A percentile compares a stretch with the other conserved stretches of the same genome.
Conservation (phyloP, 2,888 invertebrate genomes). For the Bellardia bayeri region DNA sequence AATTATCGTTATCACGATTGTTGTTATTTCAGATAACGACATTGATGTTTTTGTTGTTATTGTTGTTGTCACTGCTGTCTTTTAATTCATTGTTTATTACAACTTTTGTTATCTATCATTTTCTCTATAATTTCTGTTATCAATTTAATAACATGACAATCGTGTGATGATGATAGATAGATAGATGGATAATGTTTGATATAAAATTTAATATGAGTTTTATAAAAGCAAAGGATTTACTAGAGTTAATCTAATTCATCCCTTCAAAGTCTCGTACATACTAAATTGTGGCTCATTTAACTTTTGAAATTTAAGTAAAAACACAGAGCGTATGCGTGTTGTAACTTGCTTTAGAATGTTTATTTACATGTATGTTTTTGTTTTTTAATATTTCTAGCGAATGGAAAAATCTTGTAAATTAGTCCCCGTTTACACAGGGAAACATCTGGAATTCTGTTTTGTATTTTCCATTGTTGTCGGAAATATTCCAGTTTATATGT, state of each 20-base stretch:
- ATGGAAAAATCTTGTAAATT: no score
- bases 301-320: no score
- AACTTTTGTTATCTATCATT: conserved; percentile 19
- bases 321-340: no score
- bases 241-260: not conserved
- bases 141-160: conserved; percentile 45
- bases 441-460: no score
- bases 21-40: conserved; percentile 17
- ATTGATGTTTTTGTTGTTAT: not conserved
- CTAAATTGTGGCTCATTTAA: not conserved
- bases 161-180: not conserved
- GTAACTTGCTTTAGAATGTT: no score
- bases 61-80: not conserved
- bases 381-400: no score
- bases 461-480: no score
- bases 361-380: no score
- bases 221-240: not conserved
- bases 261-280: not conserved
- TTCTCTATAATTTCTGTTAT: conserved; percentile 38
- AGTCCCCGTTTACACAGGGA: no score
- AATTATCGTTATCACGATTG: conserved; percentile 34
- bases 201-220: not conserved
- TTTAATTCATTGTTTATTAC: conserved; percentile 8
- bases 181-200: not conserved
- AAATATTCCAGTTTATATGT: no score